Base-by-base conservation (phyloP, 92 coral and sea anemone species). In the Zoanthus solanderi region DNA sequence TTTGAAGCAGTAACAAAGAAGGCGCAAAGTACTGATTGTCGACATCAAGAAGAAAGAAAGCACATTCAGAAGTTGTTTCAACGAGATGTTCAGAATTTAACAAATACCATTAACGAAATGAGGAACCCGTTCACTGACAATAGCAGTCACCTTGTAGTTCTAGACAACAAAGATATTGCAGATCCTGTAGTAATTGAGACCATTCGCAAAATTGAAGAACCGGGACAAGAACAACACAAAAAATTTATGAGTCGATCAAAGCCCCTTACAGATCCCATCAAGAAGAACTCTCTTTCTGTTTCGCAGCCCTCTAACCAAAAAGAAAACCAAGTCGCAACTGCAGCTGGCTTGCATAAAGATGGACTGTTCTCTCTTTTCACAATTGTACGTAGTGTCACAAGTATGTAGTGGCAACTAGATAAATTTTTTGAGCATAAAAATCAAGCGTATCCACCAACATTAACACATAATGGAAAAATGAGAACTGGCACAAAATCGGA, bases 181-280 rank as follows among this genome's bases (percentile, higher is more conserved):
- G 85, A 87, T 32, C 57, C 72, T 12, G 69, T 66, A 47, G 73
- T 87, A 77, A 75, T 61, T 52, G 81, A 88, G 17, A 80, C 12
- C 68, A 71, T 88, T 3, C 71, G 31, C 16, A 7, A 71, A 63
- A 88, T 83, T 75, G 77, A 88, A 75, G 14, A 89, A 74, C 14
- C 83, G 65, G 91, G 91, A 12, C 65, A 89, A 63, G 77, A 83
- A 23, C 78, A 89, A 74, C 29, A 61, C 68, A 61, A 61, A 67
- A 29, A 58, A 11, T 89, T 89, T 57, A 78, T 83, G 45, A 65
- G 16, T 76, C 88, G 76, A 89, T 74, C 81, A 23, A 74, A 72
- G 85, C 76, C 80, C 37, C 48, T 89, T 83, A 57, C 88, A 9
- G 92, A 89, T 67, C 86, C 89, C n/a, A 88, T 82, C 86, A 84